Conservation (phyloP, 2,888 invertebrate species). For the Andrena camellia region DNA sequence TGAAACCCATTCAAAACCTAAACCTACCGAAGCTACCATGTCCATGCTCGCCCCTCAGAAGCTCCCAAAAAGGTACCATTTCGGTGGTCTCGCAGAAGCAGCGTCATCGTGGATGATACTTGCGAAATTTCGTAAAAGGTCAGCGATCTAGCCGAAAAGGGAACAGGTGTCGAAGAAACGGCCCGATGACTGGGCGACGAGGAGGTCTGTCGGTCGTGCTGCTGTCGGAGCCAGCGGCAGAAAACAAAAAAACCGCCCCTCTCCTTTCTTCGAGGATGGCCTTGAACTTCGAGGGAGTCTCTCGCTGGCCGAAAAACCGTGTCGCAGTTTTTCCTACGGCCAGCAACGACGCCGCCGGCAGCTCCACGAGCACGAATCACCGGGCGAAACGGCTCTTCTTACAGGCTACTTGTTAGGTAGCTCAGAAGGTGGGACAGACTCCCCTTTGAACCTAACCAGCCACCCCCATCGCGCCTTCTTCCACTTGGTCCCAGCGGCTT, state of each 20-base stretch:
- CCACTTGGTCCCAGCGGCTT: slow-evolving; percentile 51
- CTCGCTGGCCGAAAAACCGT: slow-evolving; percentile 82
- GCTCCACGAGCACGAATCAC: slow-evolving; percentile 75
- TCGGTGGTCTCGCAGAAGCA: not conserved
- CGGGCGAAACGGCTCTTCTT: slow-evolving; percentile 83
- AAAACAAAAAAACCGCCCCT: slow-evolving; percentile 78
- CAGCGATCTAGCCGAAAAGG: slow-evolving; percentile 17
- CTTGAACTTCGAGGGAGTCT: slow-evolving; percentile 82
- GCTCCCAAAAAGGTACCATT: not conserved
- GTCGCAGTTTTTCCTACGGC: slow-evolving; percentile 83
- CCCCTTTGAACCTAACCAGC: slow-evolving; percentile 71
- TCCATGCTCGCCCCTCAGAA: not conserved
- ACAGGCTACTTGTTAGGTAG: slow-evolving; percentile 84
- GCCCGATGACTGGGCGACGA: slow-evolving; percentile 52
- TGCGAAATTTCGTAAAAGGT: slow-evolving; percentile 21
- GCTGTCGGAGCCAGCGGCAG: slow-evolving; percentile 61
- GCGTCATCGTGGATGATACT: no score
- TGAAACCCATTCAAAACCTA: not conserved
- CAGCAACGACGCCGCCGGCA: slow-evolving; percentile 71
- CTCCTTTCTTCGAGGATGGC: slow-evolving; percentile 75
- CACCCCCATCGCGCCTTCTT: slow-evolving; percentile 58
- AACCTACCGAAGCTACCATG: not conserved
- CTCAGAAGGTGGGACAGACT: slow-evolving; percentile 78
- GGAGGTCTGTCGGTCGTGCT: slow-evolving; percentile 76
- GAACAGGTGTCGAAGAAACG: slow-evolving; percentile 64